These are phyloP conservation scores for Charaxes varanes DNA, from an alignment of 1,140 invertebrate genomes.

Conservation along the genomic window DNA sequence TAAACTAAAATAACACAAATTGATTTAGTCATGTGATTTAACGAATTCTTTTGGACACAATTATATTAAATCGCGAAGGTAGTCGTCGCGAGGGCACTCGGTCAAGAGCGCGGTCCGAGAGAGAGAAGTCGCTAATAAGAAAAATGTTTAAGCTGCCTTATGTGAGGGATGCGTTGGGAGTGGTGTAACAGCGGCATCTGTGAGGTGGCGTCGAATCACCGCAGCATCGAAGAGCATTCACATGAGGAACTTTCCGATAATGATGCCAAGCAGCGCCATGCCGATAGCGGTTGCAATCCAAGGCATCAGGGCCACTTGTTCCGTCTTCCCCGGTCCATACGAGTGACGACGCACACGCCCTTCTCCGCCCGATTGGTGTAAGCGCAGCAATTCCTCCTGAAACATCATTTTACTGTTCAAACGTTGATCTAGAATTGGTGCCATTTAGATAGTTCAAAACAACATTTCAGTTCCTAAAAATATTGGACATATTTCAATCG, in stretches of 20 bases:
- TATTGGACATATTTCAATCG: no score
- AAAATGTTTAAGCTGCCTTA: conserved; percentile 76
- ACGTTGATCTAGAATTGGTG: no score
- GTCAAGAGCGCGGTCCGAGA: not conserved
- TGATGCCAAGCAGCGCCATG: conserved; percentile 74
- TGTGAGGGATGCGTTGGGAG: conserved; percentile 76
- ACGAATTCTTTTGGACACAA: no score
- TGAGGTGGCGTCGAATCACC: conserved; percentile 39
- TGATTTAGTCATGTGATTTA: no score
- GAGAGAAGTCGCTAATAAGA: conserved; percentile 20
- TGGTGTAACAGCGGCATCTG: conserved; percentile 46
- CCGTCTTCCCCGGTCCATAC: conserved; percentile 60
- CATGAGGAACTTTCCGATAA: conserved; percentile 77
- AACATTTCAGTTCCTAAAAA: no score
- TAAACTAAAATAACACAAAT: no score
- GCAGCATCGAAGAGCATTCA: conserved; percentile 53
- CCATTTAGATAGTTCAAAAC: no score
- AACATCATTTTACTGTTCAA: conserved; percentile 6
- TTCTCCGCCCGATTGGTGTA: conserved; percentile 59
- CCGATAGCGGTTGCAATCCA: conserved; percentile 72
- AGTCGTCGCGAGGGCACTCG: not conserved
- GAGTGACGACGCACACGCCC: conserved; percentile 52
- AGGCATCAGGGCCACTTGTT: conserved; percentile 67
- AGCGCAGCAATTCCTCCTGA: conserved; percentile 75
- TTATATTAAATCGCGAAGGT: no score